Conservation (phyloP, 2,888 invertebrate genomes). For the Tryphoninae sp. region DNA sequence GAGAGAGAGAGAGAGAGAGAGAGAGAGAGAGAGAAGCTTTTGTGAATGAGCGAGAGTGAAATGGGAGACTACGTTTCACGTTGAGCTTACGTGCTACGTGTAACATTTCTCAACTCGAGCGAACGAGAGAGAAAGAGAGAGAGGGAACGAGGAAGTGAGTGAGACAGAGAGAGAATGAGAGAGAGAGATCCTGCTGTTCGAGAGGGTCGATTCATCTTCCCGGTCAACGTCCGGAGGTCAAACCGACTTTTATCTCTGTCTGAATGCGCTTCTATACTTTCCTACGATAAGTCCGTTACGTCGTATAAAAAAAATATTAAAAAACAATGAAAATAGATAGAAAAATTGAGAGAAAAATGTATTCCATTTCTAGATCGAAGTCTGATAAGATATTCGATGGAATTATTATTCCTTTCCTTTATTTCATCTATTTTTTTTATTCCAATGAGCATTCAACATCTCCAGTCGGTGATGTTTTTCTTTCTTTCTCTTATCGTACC, state of each 20-base stretch:
- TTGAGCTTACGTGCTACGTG: neutral
- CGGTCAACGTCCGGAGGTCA: slow-evolving; percentile 40
- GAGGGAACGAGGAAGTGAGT: slow-evolving; percentile 9
- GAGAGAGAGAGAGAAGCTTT: slow-evolving; percentile 20
- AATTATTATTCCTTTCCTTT: too few relatives aligned
- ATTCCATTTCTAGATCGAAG: too few relatives aligned
- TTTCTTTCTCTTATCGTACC: neutral
- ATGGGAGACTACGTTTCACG: neutral
- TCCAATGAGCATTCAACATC: slow-evolving; percentile 6
- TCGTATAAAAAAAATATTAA: too few relatives aligned
- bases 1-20: slow-evolving; percentile 6
- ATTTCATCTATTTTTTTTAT: neutral
- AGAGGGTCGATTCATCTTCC: slow-evolving; percentile 56
- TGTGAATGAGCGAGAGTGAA: slow-evolving; percentile 29
- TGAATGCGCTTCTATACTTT: slow-evolving; percentile 1
- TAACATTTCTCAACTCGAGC: slow-evolving; percentile 4
- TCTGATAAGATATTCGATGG: too few relatives aligned
- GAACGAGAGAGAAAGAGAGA: neutral
- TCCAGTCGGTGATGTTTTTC: neutral
- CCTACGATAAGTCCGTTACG: too few relatives aligned
- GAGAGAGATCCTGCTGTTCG: slow-evolving; percentile 22
- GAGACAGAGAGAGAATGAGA: slow-evolving; percentile 2
- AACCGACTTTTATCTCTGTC: slow-evolving; percentile 32
- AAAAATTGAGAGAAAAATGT: too few relatives aligned
- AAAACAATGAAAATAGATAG: too few relatives aligned